Base-by-base conservation (phyloP, 1,140 invertebrate species). In the Trichonephila clavata region DNA sequence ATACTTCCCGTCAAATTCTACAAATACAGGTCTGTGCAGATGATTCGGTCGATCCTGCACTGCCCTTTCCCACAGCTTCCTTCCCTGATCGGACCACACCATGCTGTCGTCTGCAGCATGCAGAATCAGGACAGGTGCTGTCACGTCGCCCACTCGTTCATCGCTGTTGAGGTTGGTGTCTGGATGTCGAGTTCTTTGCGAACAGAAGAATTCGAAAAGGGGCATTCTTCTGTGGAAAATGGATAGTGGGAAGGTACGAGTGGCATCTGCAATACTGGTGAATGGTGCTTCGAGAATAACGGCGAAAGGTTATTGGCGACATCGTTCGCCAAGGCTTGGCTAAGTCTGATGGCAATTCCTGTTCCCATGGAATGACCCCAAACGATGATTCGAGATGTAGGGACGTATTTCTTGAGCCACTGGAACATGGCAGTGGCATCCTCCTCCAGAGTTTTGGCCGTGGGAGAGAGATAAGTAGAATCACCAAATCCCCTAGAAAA, bases 291-390 rank as follows among this genome's bases (percentile, higher is more conserved):
- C 98, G 16, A 99, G 96, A 92, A 99, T 96, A 0, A 99, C 95
- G 20, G 97, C 98, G 27, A 91, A 96, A 95, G 96, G 27, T 16
- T 71, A n/a, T 57, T 57, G 50, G 87, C 13, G 16, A 81, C 57
- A 6, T 57, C 24, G 7, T 68, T 61, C 93, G 96, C 96, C 90
- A 98, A 95, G 94, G 97, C 95, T n/a, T 96, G 96, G 63, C 97
- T 95, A 21, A 97, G 95, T 95, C 97, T 97, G 14, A 96, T 96
- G 2, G 97, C 97, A 1, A 98, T 97, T 71, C 97, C 97, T 90
- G 97, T 97, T 86, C 98, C 98, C 92, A 99, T 96, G 0, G 98
- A 99, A 96, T 99, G 98, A 32, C 98, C 98, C 98, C 98, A 99
- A 0, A 99, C 96, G 95, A 97, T 97, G 80, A 99, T 96, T 68